phyloP scores from a whole-genome alignment of 2,888 invertebrate genomes.

The Platycheirus albimanus region DNA sequence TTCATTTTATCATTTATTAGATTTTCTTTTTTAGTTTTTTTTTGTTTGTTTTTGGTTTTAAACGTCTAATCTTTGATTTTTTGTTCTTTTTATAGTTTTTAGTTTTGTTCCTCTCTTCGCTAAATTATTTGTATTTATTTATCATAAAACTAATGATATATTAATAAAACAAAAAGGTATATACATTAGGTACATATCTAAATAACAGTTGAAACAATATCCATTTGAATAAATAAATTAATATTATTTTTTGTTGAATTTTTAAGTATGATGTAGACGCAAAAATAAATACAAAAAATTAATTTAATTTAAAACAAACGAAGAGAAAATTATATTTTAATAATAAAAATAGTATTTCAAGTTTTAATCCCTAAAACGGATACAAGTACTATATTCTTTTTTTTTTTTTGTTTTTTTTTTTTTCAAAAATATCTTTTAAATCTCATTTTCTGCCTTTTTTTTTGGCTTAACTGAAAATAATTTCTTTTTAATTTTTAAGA shows the following conservation, averaged over 20 bases:
- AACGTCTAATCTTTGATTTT: conserved; percentile 64
- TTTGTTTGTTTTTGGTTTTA: conserved; percentile 36
- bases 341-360: conserved; percentile 40
- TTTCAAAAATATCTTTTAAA: conserved; percentile 33
- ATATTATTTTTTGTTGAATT: conserved; percentile 3
- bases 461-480: conserved; percentile 22
- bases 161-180: conserved; percentile 61
- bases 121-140: conserved; percentile 42
- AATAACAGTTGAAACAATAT: conserved; percentile 63
- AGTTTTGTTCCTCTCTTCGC: conserved; percentile 19
- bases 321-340: conserved; percentile 3
- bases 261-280: conserved; percentile 22
- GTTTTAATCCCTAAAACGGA: conserved; percentile 73
- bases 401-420: conserved; percentile 7
- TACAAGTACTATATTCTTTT: conserved; percentile 54
- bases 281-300: conserved; percentile 24
- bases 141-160: conserved; percentile 46
- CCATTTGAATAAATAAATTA: conserved; percentile 60
- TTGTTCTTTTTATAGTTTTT: conserved; percentile 19
- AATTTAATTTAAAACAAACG: conserved; percentile 23
- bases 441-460: conserved; percentile 27
- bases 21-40: conserved; percentile 35
- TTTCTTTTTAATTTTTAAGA: background rate
- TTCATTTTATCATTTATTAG: conserved; percentile 59
- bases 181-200: conserved; percentile 60